phyloP scores from a whole-genome alignment of 2,113 vertebrate species.

The Hiodon alosoides region DNA sequence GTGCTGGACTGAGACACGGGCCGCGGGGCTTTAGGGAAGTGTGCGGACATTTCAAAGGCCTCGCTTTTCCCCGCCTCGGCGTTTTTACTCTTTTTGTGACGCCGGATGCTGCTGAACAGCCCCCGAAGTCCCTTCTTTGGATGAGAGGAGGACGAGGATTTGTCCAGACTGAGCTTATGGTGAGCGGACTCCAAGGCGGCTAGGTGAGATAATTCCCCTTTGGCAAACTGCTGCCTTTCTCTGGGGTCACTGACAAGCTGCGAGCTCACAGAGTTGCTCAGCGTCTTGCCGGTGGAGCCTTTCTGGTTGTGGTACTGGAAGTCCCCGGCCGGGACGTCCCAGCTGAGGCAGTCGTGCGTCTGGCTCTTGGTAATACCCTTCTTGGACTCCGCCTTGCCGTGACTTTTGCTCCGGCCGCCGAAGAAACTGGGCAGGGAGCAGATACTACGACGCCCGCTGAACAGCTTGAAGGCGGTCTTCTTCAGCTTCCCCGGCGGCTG shows the following conservation, averaged over 20 bases:
- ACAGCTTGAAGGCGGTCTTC: slow-evolving; percentile 86
- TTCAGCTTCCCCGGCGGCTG: slow-evolving; percentile 74
- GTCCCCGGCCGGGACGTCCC: slow-evolving; percentile 52
- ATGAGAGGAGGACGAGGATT: slow-evolving; percentile 62
- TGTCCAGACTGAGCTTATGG: slow-evolving; percentile 62
- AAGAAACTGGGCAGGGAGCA: slow-evolving; percentile 92
- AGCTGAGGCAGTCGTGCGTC: slow-evolving; percentile 78
- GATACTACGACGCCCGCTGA: slow-evolving; percentile 84
- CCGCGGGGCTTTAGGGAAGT: slow-evolving; percentile 45
- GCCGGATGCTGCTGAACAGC: slow-evolving; percentile 85
- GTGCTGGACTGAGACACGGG: slow-evolving; percentile 44
- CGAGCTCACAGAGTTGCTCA: slow-evolving; percentile 57
- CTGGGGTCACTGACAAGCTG: slow-evolving; percentile 42
- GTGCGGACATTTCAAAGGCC: slow-evolving; percentile 44
- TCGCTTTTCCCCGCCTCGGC: slow-evolving; percentile 63
- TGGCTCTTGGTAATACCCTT: slow-evolving; percentile 84
- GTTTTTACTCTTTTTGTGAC: slow-evolving; percentile 76
- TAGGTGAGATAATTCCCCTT: slow-evolving; percentile 48
- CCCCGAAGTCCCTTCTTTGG: slow-evolving; percentile 83
- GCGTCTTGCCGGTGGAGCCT: slow-evolving; percentile 25
- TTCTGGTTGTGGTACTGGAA: slow-evolving; percentile 52
- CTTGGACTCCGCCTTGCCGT: slow-evolving; percentile 66
- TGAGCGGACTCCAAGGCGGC: slow-evolving; percentile 55
- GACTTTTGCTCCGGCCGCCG: slow-evolving; percentile 74
- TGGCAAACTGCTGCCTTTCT: slow-evolving; percentile 34